phyloP scores from a whole-genome alignment of 2,113 vertebrate genomes.

The Solea senegalensis region DNA sequence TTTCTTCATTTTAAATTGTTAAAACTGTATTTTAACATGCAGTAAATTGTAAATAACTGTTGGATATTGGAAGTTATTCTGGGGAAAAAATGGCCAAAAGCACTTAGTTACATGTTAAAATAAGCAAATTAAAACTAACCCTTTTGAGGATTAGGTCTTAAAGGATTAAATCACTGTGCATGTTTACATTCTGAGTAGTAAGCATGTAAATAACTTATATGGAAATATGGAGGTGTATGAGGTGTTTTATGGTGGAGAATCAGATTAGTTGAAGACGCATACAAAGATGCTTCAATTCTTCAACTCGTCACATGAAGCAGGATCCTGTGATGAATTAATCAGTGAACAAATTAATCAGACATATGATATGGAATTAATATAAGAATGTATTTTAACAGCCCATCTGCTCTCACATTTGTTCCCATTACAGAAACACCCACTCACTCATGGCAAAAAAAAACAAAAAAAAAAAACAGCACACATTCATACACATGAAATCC shows the following conservation, averaged over 20 bases:
- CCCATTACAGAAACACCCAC: constrained; percentile 55
- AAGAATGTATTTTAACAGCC: constrained; percentile 51
- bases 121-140: too few species aligned
- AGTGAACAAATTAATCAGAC: constrained; percentile 52
- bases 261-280: neutral
- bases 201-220: neutral
- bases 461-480: constrained; percentile 10
- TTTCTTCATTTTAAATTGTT: too few species aligned
- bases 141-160: too few species aligned
- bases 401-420: constrained; percentile 66
- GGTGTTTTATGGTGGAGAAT: neutral
- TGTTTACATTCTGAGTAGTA: neutral
- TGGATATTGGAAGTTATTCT: too few species aligned
- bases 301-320: constrained; percentile 29
- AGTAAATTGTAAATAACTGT: too few species aligned
- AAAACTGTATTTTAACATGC: too few species aligned
- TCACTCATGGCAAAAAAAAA: constrained; percentile 32
- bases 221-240: neutral
- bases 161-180: neutral
- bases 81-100: too few species aligned
- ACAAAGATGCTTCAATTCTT: neutral
- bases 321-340: constrained; percentile 27
- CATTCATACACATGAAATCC: constrained; percentile 42
- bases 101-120: too few species aligned
- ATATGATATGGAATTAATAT: constrained; percentile 62